phyloP scores from a whole-genome alignment of 2,888 invertebrate species.

The Zaprionus bogoriensis region DNA sequence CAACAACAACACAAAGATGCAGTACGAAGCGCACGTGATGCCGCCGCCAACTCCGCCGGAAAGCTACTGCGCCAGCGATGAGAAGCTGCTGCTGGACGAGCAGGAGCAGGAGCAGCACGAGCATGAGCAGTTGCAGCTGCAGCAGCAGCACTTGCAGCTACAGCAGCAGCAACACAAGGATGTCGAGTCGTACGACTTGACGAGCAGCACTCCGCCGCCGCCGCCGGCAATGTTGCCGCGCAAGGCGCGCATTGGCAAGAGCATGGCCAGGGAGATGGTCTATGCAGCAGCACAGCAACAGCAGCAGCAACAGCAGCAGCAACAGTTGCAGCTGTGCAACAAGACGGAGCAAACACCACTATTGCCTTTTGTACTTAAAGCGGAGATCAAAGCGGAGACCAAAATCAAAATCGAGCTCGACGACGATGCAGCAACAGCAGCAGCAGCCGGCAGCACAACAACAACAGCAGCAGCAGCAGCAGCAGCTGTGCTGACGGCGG shows the following conservation, averaged over 20 bases:
- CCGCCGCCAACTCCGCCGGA: conserved; percentile 81
- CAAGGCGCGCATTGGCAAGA: conserved; percentile 86
- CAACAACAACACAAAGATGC: conserved; percentile 72
- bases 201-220: conserved; percentile 86
- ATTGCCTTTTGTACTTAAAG: conserved; percentile 77
- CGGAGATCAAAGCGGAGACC: conserved; percentile 82
- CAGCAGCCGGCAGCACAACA: conserved; percentile 20
- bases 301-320: conserved; percentile 37
- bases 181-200: conserved; percentile 79
- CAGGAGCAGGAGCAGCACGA: conserved; percentile 68
- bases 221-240: conserved; percentile 74
- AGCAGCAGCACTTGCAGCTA: conserved; percentile 55
- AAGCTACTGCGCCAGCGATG: conserved; percentile 78
- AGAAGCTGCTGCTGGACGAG: conserved; percentile 71
- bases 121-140: conserved; percentile 49
- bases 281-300: conserved; percentile 74
- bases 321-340: conserved; percentile 16
- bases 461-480: conserved; percentile 14
- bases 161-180: conserved; percentile 42
- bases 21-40: conserved; percentile 82
- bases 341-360: conserved; percentile 45
- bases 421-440: conserved; percentile 27
- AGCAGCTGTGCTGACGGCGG: conserved; percentile 19
- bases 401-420: conserved; percentile 82
- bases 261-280: conserved; percentile 86